A percentile compares a stretch with the other conserved stretches of the same genome.
Evolutionary conservation across 2,888 invertebrate genomes (phyloP).

Genomic region (Mimumesa dahlbomi): DNA sequence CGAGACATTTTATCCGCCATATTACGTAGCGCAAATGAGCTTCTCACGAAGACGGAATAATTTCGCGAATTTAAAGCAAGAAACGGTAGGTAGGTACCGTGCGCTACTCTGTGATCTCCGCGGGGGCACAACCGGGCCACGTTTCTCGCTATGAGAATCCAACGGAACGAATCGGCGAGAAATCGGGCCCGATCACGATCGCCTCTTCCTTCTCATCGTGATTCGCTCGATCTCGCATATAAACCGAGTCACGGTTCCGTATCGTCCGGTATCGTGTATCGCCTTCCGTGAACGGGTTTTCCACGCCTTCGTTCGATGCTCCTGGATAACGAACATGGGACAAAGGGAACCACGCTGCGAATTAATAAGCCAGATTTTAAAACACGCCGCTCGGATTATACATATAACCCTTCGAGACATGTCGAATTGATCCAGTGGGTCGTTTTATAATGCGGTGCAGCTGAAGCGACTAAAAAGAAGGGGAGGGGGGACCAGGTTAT

Average conservation of each 20-base stretch:
- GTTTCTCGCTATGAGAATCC: slow-evolving; percentile 48
- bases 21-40: not conserved
- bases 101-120: slow-evolving; percentile 22
- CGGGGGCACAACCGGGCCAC: slow-evolving; percentile 41
- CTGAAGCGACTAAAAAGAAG: slow-evolving; percentile 69
- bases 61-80: slow-evolving; percentile 12
- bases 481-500: slow-evolving; percentile 27
- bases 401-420: no score
- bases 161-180: slow-evolving; percentile 56
- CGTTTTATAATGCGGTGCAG: slow-evolving; percentile 76
- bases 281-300: slow-evolving; percentile 10
- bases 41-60: slow-evolving; percentile 33
- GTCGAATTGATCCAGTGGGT: slow-evolving; percentile 65
- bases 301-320: not conserved
- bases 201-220: slow-evolving; percentile 35
- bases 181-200: slow-evolving; percentile 64
- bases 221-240: slow-evolving; percentile 54
- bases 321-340: slow-evolving; percentile 33
- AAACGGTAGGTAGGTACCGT: slow-evolving; percentile 1
- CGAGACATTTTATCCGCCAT: not conserved
- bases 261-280: slow-evolving; percentile 27
- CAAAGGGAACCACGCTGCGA: slow-evolving; percentile 69
- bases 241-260: slow-evolving; percentile 59
- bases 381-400: slow-evolving; percentile 31
- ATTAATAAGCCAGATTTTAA: slow-evolving; percentile 77